Conservation (phyloP, 2,888 invertebrate genomes). For the Eupithecia tripunctaria region DNA sequence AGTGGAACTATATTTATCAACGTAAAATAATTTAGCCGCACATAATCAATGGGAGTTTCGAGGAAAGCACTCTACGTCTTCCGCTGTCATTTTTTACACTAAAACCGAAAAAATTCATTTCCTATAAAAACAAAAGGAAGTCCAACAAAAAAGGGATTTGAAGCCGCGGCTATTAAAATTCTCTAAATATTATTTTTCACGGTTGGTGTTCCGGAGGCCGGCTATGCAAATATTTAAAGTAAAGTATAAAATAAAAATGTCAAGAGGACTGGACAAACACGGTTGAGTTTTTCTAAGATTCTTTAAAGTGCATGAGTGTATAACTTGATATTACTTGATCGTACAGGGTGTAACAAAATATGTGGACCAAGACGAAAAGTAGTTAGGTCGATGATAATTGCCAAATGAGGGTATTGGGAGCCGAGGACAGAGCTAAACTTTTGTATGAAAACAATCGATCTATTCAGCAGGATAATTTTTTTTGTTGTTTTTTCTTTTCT, state of each 20-base stretch:
- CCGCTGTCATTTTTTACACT: not conserved
- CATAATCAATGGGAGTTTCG: no score
- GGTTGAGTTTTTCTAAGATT: conserved; percentile 24
- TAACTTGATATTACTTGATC: conserved; percentile 2
- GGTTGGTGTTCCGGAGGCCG: conserved; percentile 47
- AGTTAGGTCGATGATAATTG: not conserved
- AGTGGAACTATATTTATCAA: no score
- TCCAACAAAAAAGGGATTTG: conserved; percentile 57
- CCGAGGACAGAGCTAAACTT: not conserved
- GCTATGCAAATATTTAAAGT: conserved; percentile 44
- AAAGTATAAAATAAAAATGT: conserved; percentile 36
- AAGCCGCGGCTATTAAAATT: conserved; percentile 58
- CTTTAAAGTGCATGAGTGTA: not conserved
- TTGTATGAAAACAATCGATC: not conserved
- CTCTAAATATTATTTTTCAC: conserved; percentile 58
- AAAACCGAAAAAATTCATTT: conserved; percentile 49
- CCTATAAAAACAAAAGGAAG: conserved; percentile 64
- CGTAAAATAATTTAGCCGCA: no score
- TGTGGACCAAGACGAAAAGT: not conserved
- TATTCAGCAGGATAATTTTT: not conserved
- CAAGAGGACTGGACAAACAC: conserved; percentile 41
- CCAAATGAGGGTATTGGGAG: not conserved
- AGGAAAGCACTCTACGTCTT: not conserved
- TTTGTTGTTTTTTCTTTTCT: not conserved
- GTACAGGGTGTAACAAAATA: not conserved